Conservation (phyloP, 2,888 invertebrate species). For the Pyralis farinalis region DNA sequence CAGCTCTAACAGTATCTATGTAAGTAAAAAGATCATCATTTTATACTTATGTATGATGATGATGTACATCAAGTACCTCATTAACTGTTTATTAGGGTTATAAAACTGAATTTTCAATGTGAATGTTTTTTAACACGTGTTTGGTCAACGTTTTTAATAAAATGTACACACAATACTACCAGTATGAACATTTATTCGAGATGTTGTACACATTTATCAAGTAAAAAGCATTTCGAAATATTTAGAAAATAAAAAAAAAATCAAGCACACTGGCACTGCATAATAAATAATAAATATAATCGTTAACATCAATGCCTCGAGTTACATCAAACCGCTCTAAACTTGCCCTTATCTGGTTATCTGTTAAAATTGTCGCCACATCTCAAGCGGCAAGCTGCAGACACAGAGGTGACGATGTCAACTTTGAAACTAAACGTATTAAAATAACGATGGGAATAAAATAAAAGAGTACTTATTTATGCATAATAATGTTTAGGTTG, state of each 20-base stretch:
- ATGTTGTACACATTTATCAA: too few relatives aligned
- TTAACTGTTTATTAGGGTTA: too few relatives aligned
- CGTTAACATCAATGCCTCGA: constrained; percentile 48
- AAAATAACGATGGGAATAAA: constrained; percentile 74
- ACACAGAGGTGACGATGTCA: constrained; percentile 63
- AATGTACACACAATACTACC: too few relatives aligned
- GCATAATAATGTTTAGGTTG: constrained; percentile 70
- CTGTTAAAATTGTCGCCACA: constrained; percentile 69
- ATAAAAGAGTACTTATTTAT: constrained; percentile 73
- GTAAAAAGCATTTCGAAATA: too few relatives aligned
- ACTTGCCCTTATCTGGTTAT: constrained; percentile 66
- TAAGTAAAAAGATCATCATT: too few relatives aligned
- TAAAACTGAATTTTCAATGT: too few relatives aligned
- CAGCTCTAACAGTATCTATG: too few relatives aligned
- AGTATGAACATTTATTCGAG: too few relatives aligned
- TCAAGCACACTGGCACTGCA: neutral
- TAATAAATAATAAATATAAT: constrained; percentile 63
- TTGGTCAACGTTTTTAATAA: too few relatives aligned
- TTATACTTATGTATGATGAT: too few relatives aligned
- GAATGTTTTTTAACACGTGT: too few relatives aligned
- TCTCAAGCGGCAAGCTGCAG: constrained; percentile 51
- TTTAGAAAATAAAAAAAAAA: constrained; percentile 1
- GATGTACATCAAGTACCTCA: too few relatives aligned
- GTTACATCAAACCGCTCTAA: constrained; percentile 69
- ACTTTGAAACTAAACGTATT: constrained; percentile 57